Evolutionary conservation across 2,113 vertebrate genomes (phyloP).

Genomic region (Fregetta grallaria): DNA sequence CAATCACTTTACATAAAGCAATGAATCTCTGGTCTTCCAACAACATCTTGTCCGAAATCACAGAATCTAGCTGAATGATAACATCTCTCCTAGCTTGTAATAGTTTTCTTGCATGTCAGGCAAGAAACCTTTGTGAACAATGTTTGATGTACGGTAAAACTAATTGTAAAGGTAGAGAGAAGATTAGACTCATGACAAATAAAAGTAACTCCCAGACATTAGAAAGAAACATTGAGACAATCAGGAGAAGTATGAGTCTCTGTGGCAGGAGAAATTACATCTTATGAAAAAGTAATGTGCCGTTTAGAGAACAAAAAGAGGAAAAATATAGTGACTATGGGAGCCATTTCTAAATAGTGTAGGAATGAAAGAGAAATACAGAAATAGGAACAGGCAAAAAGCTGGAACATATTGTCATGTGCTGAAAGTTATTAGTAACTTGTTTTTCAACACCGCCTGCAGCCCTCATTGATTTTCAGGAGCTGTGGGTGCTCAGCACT

Average conservation of each 20-base stretch:
- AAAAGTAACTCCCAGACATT: background rate
- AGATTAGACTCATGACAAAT: background rate
- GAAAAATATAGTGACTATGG: background rate
- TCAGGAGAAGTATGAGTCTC: background rate
- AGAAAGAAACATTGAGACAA: constrained; percentile 11
- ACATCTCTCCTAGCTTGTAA: background rate
- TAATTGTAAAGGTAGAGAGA: constrained; percentile 26
- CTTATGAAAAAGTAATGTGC: constrained; percentile 22
- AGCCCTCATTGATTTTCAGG: constrained; percentile 11
- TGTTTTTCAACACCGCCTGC: background rate
- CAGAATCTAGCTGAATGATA: background rate
- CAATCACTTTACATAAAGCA: background rate
- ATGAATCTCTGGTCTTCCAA: background rate
- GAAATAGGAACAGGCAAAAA: constrained; percentile 8
- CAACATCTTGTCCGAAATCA: background rate
- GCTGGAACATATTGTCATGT: background rate
- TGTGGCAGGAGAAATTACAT: background rate
- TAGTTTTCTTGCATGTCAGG: background rate
- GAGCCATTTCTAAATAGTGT: background rate
- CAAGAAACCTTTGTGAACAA: background rate
- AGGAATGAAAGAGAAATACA: background rate
- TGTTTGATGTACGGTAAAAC: constrained; percentile 9
- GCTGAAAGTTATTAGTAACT: background rate
- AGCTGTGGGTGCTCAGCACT: background rate
- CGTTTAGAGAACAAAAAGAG: background rate